phyloP scores from a whole-genome alignment of 2,113 vertebrate species.

The Sclerurus mexicanus region DNA sequence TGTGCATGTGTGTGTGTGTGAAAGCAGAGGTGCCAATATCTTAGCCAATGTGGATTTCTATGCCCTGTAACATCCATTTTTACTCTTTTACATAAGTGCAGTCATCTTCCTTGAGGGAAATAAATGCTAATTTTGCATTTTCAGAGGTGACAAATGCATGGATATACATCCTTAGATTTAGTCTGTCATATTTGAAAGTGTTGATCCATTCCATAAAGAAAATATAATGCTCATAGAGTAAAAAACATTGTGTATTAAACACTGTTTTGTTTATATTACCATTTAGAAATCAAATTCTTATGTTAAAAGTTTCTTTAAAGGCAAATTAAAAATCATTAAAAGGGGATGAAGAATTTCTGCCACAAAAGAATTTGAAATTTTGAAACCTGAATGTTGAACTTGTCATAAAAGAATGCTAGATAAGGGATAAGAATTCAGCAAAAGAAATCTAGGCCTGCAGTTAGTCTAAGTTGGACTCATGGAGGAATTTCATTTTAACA shows the following conservation, averaged over 20 bases:
- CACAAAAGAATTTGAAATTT: neutral
- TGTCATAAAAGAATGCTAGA: neutral
- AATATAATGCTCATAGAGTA: neutral
- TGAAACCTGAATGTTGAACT: neutral
- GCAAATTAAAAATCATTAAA: neutral
- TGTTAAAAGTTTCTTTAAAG: neutral
- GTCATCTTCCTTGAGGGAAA: neutral
- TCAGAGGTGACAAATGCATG: neutral
- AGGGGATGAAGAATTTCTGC: neutral
- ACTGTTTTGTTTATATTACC: neutral
- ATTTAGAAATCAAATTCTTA: neutral
- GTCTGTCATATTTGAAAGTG: neutral
- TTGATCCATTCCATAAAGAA: neutral
- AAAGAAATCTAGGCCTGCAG: neutral
- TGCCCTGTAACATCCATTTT: neutral
- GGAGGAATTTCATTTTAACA: neutral
- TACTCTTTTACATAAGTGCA: neutral
- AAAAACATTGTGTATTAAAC: neutral
- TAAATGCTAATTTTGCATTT: neutral
- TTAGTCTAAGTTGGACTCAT: neutral
- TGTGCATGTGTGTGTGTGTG: no score
- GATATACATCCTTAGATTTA: neutral
- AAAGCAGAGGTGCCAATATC: neutral
- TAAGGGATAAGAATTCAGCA: neutral
- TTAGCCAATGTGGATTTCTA: neutral